Evolutionary conservation across 1,140 invertebrate genomes (phyloP).

Genomic region (Heliconius nattereri): DNA sequence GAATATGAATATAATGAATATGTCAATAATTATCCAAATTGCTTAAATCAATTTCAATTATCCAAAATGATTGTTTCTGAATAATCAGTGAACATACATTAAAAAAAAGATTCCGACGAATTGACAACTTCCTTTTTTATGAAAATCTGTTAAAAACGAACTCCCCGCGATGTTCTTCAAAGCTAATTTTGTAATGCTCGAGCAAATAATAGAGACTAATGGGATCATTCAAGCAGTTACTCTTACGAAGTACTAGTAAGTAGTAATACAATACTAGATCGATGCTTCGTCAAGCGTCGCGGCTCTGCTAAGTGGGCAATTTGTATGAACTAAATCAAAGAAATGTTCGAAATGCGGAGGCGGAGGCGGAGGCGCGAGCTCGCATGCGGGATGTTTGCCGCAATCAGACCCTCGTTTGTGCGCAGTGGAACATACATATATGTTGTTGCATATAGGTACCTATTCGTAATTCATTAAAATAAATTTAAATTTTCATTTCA

Average conservation of each 20-base stretch:
- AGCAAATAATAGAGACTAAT: too few relatives aligned
- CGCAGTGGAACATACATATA: background rate
- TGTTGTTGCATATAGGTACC: background rate
- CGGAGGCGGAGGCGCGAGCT: background rate
- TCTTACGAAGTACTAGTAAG: background rate
- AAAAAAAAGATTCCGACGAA: too few relatives aligned
- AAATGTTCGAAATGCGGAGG: background rate
- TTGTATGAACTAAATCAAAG: background rate
- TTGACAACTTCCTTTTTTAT: too few relatives aligned
- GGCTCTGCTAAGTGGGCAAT: background rate
- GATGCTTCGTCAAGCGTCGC: background rate
- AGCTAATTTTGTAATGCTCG: background rate
- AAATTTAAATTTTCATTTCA: too few relatives aligned
- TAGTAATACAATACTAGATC: background rate
- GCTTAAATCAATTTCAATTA: too few relatives aligned
- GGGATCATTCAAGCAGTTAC: background rate
- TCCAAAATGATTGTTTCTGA: too few relatives aligned
- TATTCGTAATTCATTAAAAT: background rate
- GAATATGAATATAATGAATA: too few relatives aligned
- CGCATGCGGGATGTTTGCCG: constrained; percentile 22
- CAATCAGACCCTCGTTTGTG: constrained; percentile 26
- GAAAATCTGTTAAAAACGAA: too few relatives aligned
- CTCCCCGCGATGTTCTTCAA: too few relatives aligned
- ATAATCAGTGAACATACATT: too few relatives aligned
- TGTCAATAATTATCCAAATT: too few relatives aligned